These are phyloP conservation scores for Melolontha melolontha DNA, from an alignment of 2,888 invertebrate genomes.

Conservation along the genomic window DNA sequence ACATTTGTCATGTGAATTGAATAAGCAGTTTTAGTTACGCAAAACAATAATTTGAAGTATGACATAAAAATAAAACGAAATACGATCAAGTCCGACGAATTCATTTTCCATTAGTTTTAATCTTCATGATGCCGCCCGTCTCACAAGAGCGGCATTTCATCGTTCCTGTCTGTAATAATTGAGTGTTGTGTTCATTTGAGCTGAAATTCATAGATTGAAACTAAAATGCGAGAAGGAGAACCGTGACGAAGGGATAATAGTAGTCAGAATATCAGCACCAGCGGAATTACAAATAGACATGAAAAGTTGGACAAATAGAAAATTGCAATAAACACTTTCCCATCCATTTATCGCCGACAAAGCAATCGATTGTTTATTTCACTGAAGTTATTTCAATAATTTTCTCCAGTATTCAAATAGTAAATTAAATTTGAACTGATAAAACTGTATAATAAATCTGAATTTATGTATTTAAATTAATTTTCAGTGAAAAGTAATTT, in stretches of 20 bases:
- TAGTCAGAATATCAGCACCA: neutral
- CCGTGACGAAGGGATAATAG: neutral
- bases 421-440: neutral
- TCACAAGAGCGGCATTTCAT: neutral
- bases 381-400: neutral
- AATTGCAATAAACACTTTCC: slow-evolving; percentile 19
- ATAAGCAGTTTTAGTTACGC: slow-evolving; percentile 25
- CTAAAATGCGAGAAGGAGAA: slow-evolving; percentile 15
- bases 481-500: too few species aligned
- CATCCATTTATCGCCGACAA: neutral
- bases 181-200: slow-evolving; percentile 29
- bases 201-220: slow-evolving; percentile 38
- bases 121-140: neutral
- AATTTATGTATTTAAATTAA: too few species aligned
- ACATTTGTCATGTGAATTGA: slow-evolving; percentile 23
- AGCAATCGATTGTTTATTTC: neutral
- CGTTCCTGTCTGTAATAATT: slow-evolving; percentile 6
- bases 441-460: too few species aligned
- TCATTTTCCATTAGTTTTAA: slow-evolving; percentile 22
- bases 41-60: neutral
- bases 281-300: slow-evolving; percentile 12
- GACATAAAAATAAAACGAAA: slow-evolving; percentile 4
- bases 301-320: slow-evolving; percentile 3
- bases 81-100: slow-evolving; percentile 4
- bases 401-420: neutral